These are phyloP conservation scores for Hylaea fasciaria DNA, from an alignment of 2,888 invertebrate genomes.

Conservation along the genomic window DNA sequence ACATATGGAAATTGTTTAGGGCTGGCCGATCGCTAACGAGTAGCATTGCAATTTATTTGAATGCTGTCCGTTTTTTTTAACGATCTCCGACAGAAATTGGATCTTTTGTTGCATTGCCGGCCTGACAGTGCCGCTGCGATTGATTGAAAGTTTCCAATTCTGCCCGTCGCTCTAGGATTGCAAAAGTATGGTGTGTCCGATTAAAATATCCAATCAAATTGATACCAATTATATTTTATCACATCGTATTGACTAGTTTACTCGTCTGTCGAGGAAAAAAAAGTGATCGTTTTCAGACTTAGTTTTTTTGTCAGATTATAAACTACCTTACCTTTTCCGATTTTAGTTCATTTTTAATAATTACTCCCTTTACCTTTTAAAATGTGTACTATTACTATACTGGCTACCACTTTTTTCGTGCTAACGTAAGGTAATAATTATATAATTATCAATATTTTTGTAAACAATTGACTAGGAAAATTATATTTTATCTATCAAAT, in stretches of 20 bases:
- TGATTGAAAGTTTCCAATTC: constrained; percentile 19
- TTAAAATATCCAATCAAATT: background rate
- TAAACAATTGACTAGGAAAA: too few relatives aligned
- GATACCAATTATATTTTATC: background rate
- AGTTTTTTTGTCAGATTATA: too few relatives aligned
- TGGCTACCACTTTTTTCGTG: too few relatives aligned
- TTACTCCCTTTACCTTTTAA: too few relatives aligned
- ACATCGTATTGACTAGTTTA: background rate
- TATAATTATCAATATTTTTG: too few relatives aligned
- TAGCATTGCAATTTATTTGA: constrained; percentile 53
- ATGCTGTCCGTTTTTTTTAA: constrained; percentile 43
- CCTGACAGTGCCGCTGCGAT: constrained; percentile 9
- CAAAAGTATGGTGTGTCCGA: background rate
- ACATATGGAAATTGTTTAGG: constrained; percentile 53
- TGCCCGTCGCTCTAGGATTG: constrained; percentile 2
- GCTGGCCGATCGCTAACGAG: constrained; percentile 52
- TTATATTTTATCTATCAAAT: too few relatives aligned
- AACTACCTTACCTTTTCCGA: too few relatives aligned
- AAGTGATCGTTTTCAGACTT: too few relatives aligned
- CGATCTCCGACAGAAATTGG: constrained; percentile 30
- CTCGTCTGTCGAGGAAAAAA: too few relatives aligned
- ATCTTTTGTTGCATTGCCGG: constrained; percentile 28
- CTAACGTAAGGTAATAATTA: too few relatives aligned
- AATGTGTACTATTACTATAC: too few relatives aligned
- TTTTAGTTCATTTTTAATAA: too few relatives aligned